Conservation (phyloP, 1,140 invertebrate genomes). For the Pteromalus puparum region DNA sequence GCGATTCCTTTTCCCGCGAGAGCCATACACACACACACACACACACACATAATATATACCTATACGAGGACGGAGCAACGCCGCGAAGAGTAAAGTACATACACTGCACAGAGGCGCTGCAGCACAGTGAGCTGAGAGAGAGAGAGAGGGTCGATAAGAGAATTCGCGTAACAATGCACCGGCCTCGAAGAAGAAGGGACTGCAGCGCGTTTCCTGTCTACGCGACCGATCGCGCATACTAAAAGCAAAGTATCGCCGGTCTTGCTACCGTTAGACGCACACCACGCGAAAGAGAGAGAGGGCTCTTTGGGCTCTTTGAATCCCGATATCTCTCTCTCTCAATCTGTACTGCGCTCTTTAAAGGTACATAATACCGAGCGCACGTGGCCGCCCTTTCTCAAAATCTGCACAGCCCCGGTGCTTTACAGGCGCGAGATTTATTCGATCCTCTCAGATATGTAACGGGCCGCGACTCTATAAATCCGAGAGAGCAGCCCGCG, state of each 20-base stretch:
- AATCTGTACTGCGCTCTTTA: background rate
- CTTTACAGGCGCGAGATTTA: background rate
- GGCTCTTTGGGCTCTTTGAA: slow-evolving; percentile 27
- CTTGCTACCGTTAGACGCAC: slow-evolving; percentile 63
- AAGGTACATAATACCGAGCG: background rate
- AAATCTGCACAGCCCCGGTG: slow-evolving; percentile 2
- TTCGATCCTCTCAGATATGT: slow-evolving; percentile 6
- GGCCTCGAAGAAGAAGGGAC: slow-evolving; percentile 45
- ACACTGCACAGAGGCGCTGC: background rate
- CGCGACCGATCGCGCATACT: slow-evolving; percentile 66
- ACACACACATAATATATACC: background rate
- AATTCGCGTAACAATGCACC: slow-evolving; percentile 63
- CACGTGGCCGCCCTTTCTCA: slow-evolving; percentile 2
- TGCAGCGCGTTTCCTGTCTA: slow-evolving; percentile 64
- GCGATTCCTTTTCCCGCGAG: slow-evolving; percentile 2
- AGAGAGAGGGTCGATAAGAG: slow-evolving; percentile 43
- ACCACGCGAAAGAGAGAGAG: background rate
- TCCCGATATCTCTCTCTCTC: slow-evolving; percentile 21
- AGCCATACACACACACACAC: background rate
- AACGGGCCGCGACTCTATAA: slow-evolving; percentile 45
- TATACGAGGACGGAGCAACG: background rate
- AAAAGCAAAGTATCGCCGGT: slow-evolving; percentile 54
- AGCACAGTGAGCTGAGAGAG: slow-evolving; percentile 1
- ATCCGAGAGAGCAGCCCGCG: slow-evolving; percentile 15
- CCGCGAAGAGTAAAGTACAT: background rate